These are phyloP conservation scores for Phoenicopterus ruber DNA, from an alignment of 2,113 vertebrate genomes.

Conservation along the genomic window DNA sequence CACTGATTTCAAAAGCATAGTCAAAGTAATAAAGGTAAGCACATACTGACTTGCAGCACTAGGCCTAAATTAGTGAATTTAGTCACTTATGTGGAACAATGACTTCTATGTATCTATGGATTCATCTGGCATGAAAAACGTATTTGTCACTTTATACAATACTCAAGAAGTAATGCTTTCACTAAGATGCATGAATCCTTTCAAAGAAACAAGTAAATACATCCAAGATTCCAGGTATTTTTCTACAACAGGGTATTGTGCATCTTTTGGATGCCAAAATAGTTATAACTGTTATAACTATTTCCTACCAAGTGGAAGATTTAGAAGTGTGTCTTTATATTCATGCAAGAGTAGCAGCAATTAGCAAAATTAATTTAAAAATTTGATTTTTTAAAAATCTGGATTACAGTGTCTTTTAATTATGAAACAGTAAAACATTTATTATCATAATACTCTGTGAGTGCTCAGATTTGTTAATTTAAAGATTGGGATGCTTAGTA, in stretches of 20 bases:
- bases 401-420: background rate
- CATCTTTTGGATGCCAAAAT: background rate
- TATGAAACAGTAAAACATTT: background rate
- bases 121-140: background rate
- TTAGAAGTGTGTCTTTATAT: background rate
- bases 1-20: background rate
- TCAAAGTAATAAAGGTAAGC: background rate
- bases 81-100: background rate
- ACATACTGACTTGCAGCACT: background rate
- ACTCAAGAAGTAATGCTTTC: background rate
- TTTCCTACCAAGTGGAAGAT: background rate
- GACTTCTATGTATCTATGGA: background rate
- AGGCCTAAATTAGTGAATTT: background rate
- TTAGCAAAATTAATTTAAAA: background rate
- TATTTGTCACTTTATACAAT: background rate
- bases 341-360: background rate
- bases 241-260: background rate
- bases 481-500: background rate
- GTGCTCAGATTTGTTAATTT: background rate
- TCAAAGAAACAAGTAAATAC: background rate
- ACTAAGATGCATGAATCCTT: background rate
- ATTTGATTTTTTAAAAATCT: background rate
- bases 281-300: background rate
- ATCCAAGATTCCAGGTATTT: background rate
- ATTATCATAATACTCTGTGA: background rate